These are phyloP conservation scores for Euclidia mi DNA, from an alignment of 2,888 invertebrate genomes.

Conservation along the genomic window DNA sequence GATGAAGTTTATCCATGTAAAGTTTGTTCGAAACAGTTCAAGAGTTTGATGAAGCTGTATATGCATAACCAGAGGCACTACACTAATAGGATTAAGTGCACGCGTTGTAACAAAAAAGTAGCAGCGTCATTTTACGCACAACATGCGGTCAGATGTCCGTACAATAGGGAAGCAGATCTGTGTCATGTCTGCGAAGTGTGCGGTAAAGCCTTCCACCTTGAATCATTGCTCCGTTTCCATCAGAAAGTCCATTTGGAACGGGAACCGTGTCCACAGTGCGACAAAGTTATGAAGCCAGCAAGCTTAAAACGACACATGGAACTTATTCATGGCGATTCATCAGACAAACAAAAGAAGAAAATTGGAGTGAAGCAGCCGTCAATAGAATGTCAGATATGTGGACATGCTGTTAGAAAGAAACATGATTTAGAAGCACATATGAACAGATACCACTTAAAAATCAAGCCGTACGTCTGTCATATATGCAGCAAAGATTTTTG, in stretches of 20 bases:
- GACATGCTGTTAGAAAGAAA: conserved; percentile 55
- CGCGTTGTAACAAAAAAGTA: conserved; percentile 61
- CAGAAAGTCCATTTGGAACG: conserved; percentile 55
- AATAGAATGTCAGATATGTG: conserved; percentile 52
- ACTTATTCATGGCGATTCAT: conserved; percentile 41
- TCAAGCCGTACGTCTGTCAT: conserved; percentile 60
- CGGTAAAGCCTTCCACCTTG: conserved; percentile 55
- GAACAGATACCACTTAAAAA: conserved; percentile 64
- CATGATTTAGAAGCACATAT: conserved; percentile 62
- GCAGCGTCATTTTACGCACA: conserved; percentile 61
- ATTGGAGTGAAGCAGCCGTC: conserved; percentile 12
- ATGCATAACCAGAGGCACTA: conserved; percentile 67
- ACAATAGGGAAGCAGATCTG: conserved; percentile 40
- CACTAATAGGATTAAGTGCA: conserved; percentile 62
- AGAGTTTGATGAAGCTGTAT: conserved; percentile 63
- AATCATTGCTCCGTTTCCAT: conserved; percentile 58
- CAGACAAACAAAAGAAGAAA: conserved; percentile 7
- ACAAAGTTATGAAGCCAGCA: conserved; percentile 51
- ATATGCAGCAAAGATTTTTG: conserved; percentile 64
- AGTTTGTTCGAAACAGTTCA: conserved; percentile 63
- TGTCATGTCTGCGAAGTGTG: conserved; percentile 64
- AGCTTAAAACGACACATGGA: conserved; percentile 63
- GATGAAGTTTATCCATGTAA: conserved; percentile 64
- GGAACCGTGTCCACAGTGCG: conserved; percentile 56
- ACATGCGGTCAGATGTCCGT: conserved; percentile 60